These are phyloP conservation scores for Nasua narica DNA, from an alignment of 2,797 vertebrate genomes.

Conservation along the genomic window DNA sequence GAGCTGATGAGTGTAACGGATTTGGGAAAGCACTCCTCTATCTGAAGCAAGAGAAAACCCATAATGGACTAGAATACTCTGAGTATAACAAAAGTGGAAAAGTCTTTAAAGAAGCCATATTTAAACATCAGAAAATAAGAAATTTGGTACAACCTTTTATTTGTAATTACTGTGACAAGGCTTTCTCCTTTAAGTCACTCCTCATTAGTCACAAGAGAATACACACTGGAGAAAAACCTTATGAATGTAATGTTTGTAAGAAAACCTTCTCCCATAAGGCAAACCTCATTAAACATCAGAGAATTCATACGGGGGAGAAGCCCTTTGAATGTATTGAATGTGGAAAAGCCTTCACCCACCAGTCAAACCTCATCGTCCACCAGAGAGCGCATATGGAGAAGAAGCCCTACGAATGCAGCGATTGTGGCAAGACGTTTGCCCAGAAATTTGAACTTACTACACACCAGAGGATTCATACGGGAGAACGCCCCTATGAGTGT, in stretches of 20 bases:
- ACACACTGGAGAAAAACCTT: constrained; percentile 76
- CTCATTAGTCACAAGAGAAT: constrained; percentile 75
- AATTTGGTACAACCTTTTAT: constrained; percentile 70
- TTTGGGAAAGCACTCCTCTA: constrained; percentile 64
- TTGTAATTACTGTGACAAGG: constrained; percentile 74
- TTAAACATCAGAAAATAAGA: constrained; percentile 74
- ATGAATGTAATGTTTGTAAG: constrained; percentile 71
- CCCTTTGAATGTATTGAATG: constrained; percentile 75
- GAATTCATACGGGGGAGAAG: constrained; percentile 74
- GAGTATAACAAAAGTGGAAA: constrained; percentile 53
- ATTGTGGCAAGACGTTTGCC: constrained; percentile 75
- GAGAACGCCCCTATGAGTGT: constrained; percentile 74
- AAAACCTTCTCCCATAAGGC: constrained; percentile 77
- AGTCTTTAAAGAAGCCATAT: constrained; percentile 63
- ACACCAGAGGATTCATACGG: constrained; percentile 78
- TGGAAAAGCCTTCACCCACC: constrained; percentile 74
- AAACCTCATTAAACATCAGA: constrained; percentile 76
- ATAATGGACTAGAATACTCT: constrained; percentile 38
- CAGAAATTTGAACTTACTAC: constrained; percentile 77
- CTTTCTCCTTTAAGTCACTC: constrained; percentile 71
- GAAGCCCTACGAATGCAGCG: constrained; percentile 69
- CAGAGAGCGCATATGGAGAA: constrained; percentile 74
- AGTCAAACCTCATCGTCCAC: constrained; percentile 75
- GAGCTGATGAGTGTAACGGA: constrained; percentile 5
- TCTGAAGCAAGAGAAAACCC: constrained; percentile 63